phyloP scores from a whole-genome alignment of 2,797 vertebrate genomes.

The Spheniscus humboldti region DNA sequence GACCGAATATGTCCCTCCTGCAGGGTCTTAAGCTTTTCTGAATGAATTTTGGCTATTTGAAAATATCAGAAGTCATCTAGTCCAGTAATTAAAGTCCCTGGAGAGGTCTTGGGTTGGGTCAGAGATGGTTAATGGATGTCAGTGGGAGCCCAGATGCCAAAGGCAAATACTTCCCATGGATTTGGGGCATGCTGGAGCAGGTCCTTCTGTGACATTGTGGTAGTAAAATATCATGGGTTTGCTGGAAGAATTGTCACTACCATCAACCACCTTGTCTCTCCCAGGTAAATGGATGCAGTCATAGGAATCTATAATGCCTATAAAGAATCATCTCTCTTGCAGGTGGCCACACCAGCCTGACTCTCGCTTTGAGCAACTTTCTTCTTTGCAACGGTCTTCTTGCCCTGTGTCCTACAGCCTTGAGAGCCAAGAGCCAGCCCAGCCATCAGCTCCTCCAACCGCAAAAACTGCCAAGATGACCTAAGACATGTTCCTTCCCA shows the following conservation, averaged over 20 bases:
- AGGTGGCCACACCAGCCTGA: background rate
- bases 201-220: background rate
- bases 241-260: background rate
- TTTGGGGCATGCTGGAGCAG: background rate
- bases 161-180: background rate
- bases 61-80: background rate
- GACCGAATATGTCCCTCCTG: background rate
- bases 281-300: background rate
- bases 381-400: background rate
- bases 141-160: background rate
- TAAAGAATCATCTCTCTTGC: background rate
- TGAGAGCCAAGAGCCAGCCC: background rate
- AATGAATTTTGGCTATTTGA: background rate
- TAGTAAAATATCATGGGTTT: background rate
- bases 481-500: background rate
- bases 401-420: fast-evolving
- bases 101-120: background rate
- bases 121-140: background rate
- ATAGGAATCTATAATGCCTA: background rate
- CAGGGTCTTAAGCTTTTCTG: background rate
- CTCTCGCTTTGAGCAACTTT: background rate
- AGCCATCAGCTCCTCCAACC: background rate
- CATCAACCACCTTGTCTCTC: background rate
- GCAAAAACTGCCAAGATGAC: background rate
- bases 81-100: background rate